A percentile compares a stretch with the other conserved stretches of the same genome.
phyloP scores from a whole-genome alignment of 1,140 invertebrate species.

The Laodelphax striatellus region DNA sequence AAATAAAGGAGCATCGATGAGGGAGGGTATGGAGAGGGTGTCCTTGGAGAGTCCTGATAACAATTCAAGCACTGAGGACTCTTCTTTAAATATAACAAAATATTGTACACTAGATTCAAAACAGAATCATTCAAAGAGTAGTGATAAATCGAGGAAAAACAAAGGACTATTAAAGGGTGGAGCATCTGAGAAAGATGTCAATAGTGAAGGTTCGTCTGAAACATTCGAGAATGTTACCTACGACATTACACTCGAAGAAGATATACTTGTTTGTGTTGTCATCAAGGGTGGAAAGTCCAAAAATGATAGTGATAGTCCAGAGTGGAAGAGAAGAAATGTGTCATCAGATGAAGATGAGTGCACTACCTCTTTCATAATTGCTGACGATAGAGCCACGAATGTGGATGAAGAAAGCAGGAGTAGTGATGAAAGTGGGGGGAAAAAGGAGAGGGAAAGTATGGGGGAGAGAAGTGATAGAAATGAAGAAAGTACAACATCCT shows the following conservation, averaged over 20 bases:
- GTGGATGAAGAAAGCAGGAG: neutral
- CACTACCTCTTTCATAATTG: neutral
- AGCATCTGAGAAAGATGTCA: neutral
- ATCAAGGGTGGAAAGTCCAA: neutral
- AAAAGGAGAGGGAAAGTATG: neutral
- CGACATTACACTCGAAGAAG: neutral
- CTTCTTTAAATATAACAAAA: no score
- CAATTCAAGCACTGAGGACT: no score
- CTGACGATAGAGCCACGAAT: neutral
- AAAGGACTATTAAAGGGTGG: neutral
- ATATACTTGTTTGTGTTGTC: neutral
- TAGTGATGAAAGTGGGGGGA: neutral
- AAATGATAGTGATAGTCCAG: neutral
- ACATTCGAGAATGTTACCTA: neutral
- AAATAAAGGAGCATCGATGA: no score
- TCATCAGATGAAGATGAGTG: neutral
- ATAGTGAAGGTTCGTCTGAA: neutral
- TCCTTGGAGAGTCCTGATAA: no score
- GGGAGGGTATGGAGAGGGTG: no score
- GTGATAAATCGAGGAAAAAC: neutral
- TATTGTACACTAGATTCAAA: neutral
- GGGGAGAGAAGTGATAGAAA: no score
- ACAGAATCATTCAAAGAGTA: neutral
- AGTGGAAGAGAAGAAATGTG: neutral
- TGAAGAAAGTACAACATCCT: no score